Base-by-base conservation (phyloP, 2,797 vertebrate species). In the Philypnodon macrostomus region DNA sequence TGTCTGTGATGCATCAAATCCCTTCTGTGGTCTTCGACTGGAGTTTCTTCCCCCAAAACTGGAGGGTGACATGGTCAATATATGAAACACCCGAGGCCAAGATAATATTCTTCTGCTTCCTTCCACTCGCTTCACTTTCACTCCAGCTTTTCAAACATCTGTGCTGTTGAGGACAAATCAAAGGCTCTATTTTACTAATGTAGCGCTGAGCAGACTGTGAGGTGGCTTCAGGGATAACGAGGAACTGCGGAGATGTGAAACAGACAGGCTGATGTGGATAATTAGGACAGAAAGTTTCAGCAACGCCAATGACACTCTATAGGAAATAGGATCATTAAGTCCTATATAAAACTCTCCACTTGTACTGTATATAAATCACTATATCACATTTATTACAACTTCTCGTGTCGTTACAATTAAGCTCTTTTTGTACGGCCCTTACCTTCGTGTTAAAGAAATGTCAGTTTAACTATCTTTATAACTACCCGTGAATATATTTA, bases 211-310 rank as follows among this genome's bases (percentile, higher is more conserved):
- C 75, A 82, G 85, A 81, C 70, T 79, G 77, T 41, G 75, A 79
- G 79, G 81, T 81, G 81, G 84, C 77, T 81, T 67, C 66, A 70
- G 73, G 71, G 78, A 87, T 90, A 89, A 88, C 85, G 85, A 88
- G 87, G 79, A 69, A 81, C 77, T 86, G 75, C 66, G 74, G 84
- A 75, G 80, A 86, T 76, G 74, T 84, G 85, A 88, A 87, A 89
- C 83, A 87, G 89, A 89, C 85, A 89, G 84, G 78, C 84, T 88
- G 87, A 88, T 89, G 89, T 89, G 88, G 83, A 89, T 91, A 89
- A 90, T 90, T 91, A 90, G 90, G 87, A 89, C 85, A 79, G 84
- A 88, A 89, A 90, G 85, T 88, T 90, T 87, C 80, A 70, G 76
- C 66, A 66, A 83, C 77, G 83, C 80, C 80, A 75, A 78, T 75